Base-by-base conservation (phyloP, 2,888 invertebrate species). In the Leptopilina drosophilae region DNA sequence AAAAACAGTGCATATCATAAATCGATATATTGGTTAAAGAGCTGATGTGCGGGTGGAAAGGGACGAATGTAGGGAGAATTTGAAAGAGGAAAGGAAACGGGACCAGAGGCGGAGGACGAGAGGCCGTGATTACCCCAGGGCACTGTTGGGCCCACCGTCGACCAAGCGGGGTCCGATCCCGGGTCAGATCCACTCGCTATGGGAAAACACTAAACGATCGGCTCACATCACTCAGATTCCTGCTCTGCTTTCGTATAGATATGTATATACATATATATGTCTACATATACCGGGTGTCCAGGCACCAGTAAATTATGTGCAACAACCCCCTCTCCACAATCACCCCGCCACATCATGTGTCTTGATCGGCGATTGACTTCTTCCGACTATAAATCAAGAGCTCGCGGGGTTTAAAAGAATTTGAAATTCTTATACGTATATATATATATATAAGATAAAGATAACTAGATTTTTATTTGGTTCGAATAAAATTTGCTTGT, bases 171-270 rank as follows among this genome's bases (percentile, higher is more conserved):
- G 89, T 88, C 88, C 90, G 89, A 90, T 90, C 91, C 89, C 90
- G 89, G 90, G 91, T 91, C 91, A 91, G 91, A 90, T 90, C 89
- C 88, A 85, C 87, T 87, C 86, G 86, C 91, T 90, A 91, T 91
- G 91, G 91, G 91, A 91, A 91, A 91, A 89, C 87, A 87, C 87
- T 91, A 90, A 91, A 90, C 90, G 91, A 91, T 91, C 90, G 91
- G 91, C 91, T 91, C 91, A 91, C 91, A 91, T 91, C 91, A 90
- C 90, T 90, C 90, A 88, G 89, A 89, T 89, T 88, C 87, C 86
- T 86, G 88, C 88, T 87, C 87, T 85, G 85, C 82, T 88, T 87
- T 88, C 82, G 84, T 84, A 82, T 83, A 42, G 0, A 42, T 83
- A 83, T 81, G 69, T 49, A 11, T 77, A 26, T 59, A 79, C 67